Percentiles rank a stretch among this genome's conserved stretches.
Conservation (phyloP, 2,888 invertebrate genomes). For the Tetrapedia diversipes region DNA sequence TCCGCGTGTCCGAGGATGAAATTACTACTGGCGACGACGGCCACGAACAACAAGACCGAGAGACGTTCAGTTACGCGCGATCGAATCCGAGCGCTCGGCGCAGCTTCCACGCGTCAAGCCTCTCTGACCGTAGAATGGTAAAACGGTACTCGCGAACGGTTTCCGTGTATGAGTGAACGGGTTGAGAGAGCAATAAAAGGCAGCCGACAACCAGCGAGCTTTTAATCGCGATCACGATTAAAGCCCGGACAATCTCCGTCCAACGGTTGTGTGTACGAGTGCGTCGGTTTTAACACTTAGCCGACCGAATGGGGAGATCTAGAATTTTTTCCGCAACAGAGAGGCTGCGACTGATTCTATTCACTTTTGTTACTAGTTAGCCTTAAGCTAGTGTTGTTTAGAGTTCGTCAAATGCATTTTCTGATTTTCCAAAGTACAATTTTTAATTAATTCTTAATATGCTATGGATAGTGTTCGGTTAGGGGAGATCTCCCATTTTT, state of each 20-base stretch:
- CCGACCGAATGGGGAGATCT: no score
- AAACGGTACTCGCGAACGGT: constrained; percentile 31
- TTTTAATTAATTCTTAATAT: no score
- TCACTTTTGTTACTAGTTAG: no score
- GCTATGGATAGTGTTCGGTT: no score
- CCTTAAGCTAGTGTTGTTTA: no score
- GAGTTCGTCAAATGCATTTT: no score
- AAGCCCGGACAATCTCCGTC: constrained; percentile 6
- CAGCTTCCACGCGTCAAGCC: constrained; percentile 15
- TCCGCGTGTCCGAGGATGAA: constrained; percentile 21
- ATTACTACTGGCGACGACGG: constrained; percentile 22
- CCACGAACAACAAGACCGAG: constrained; percentile 28
- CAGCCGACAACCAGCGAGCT: background rate
- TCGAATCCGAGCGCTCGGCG: constrained; percentile 19
- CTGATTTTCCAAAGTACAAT: no score
- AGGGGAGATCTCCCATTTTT: no score
- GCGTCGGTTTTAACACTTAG: constrained; percentile 9
- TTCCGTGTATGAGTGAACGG: constrained; percentile 13
- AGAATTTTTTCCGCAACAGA: no score
- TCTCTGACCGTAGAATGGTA: constrained; percentile 11
- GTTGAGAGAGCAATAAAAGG: background rate
- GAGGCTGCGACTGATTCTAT: no score
- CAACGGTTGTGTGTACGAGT: background rate
- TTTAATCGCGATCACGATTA: constrained; percentile 18
- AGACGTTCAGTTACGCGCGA: constrained; percentile 45